phyloP scores from a whole-genome alignment of 2,888 invertebrate genomes.

The Neria commutata region DNA sequence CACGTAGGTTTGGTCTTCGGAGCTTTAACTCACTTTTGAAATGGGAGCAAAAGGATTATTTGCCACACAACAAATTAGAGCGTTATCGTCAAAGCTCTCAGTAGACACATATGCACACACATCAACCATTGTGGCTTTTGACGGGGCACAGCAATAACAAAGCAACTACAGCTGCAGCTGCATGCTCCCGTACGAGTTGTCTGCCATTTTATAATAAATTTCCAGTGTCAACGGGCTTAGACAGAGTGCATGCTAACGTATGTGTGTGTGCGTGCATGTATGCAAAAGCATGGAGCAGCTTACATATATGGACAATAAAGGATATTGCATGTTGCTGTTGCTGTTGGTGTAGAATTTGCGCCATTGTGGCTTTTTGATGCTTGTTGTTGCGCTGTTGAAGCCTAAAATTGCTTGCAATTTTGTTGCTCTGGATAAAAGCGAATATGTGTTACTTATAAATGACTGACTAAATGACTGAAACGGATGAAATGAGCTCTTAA shows the following conservation, averaged over 20 bases:
- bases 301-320: not conserved
- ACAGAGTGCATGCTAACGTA: not conserved
- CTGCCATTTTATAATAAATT: conserved; percentile 10
- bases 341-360: not conserved
- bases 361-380: no score
- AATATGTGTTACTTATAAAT: not conserved
- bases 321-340: not conserved
- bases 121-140: no score
- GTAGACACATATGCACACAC: not conserved
- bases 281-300: not conserved
- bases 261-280: not conserved
- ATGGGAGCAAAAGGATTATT: conserved; percentile 47
- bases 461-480: not conserved
- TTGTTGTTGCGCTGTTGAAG: no score
- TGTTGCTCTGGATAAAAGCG: not conserved
- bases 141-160: not conserved
- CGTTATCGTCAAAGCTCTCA: conserved; percentile 36
- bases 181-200: not conserved
- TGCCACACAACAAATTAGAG: conserved; percentile 36
- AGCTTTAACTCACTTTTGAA: conserved; percentile 43
- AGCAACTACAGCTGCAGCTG: no score
- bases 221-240: not conserved
- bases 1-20: conserved; percentile 37
- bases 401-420: not conserved
- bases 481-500: not conserved